Base-by-base conservation (phyloP, 2,888 invertebrate genomes). In the Mystacides longicornis region DNA sequence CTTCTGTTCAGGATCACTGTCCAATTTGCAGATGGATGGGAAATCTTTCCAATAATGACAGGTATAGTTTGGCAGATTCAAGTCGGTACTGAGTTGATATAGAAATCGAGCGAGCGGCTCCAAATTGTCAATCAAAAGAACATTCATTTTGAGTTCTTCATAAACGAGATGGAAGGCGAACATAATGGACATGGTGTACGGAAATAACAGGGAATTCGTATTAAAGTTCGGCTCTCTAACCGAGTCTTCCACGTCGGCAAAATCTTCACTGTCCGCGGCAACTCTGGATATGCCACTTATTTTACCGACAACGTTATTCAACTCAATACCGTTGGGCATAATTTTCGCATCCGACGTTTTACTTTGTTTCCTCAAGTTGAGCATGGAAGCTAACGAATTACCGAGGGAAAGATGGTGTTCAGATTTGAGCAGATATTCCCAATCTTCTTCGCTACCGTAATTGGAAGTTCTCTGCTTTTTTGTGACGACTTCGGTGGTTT, bases 21-120 rank as follows among this genome's bases (percentile, higher is more conserved):
- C 74, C 49, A 79, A 64, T 18, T 68, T 66, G 62, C 81, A 82
- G 9, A 82, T 71, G 2, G 74, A 69, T 0, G 95, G 93, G 65
- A 86, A 92, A 72, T 95, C 95, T 61, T 88, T 72, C 77, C 89
- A 87, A 68, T 96, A 96, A 69, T 91, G 87, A 62, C 87, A 80
- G 1, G 82, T 77, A 64, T 90, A 95, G 22, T 78, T 72, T 1
- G 80, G 74, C 54, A 90, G 73, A 54, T 82, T 80, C 64, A 95
- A 77, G 72, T 94, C 93, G 43, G 79, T 78, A 0, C 92, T 80
- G 43, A 95, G 67, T 66, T 87, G 89, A 66, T 86, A 83, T 31
- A 95, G 70, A 55, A 93, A 80, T 61, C 73, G 67, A 0, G 85
- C 87, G 42, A 95, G 67, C 0, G 83, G 77, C 52, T 81, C 79